These are phyloP conservation scores for Loris lydekkerianus DNA, from an alignment of 2,797 vertebrate species.

Conservation along the genomic window DNA sequence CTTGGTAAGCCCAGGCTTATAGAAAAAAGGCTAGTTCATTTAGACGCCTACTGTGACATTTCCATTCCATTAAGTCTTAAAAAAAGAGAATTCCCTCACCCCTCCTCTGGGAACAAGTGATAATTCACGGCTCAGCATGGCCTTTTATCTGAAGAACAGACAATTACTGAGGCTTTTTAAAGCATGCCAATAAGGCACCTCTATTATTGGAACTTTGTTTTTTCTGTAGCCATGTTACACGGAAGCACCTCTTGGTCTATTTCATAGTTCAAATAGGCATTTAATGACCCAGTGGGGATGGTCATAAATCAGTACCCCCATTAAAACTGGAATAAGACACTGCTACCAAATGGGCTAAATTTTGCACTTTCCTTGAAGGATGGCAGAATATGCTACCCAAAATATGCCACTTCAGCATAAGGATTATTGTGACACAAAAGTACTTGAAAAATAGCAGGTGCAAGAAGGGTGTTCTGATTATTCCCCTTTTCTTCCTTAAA, in stretches of 20 bases:
- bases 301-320: neutral
- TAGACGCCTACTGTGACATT: slow-evolving; percentile 43
- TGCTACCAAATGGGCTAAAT: neutral
- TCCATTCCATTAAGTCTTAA: neutral
- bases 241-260: neutral
- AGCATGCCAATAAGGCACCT: neutral
- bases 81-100: neutral
- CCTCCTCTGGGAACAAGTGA: neutral
- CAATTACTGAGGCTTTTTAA: neutral
- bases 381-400: neutral
- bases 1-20: neutral
- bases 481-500: neutral
- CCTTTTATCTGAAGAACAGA: slow-evolving; percentile 39
- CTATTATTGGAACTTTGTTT: neutral
- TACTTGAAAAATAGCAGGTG: neutral
- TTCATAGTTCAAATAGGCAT: neutral
- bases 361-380: neutral
- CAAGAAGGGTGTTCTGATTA: too few species aligned
- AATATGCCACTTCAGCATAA: neutral
- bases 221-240: neutral
- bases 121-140: neutral
- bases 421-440: neutral
- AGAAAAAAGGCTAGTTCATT: slow-evolving; percentile 21
- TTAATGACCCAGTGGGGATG: neutral
- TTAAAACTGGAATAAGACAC: neutral